A percentile compares a stretch with the other conserved stretches of the same genome.
These are phyloP conservation scores for Lycorma delicatula DNA, from an alignment of 1,140 invertebrate genomes.

Conservation along the genomic window DNA sequence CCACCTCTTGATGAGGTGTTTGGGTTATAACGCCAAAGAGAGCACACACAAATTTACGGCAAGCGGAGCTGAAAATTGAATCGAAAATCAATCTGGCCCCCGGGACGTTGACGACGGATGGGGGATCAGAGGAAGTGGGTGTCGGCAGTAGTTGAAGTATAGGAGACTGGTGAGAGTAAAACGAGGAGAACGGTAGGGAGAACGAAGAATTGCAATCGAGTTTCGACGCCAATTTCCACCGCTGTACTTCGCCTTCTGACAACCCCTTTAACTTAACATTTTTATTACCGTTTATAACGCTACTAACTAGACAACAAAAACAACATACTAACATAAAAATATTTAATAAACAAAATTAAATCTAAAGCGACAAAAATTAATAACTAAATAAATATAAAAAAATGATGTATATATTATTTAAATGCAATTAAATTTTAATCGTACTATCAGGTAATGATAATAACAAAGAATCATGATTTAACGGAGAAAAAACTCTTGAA, in stretches of 20 bases:
- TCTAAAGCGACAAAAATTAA: too few species aligned
- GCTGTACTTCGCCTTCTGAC: neutral
- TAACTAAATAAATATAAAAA: too few species aligned
- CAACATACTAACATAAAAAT: too few species aligned
- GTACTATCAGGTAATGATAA: too few species aligned
- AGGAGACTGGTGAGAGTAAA: neutral
- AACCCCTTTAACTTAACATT: neutral
- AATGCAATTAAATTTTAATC: too few species aligned
- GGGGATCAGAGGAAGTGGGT: neutral
- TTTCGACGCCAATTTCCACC: conserved; percentile 3
- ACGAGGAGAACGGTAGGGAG: neutral
- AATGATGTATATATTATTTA: too few species aligned
- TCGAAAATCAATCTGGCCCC: conserved; percentile 12
- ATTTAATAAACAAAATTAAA: too few species aligned
- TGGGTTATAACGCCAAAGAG: too few species aligned
- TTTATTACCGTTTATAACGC: conserved; percentile 3
- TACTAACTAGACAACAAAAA: too few species aligned
- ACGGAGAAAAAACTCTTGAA: too few species aligned
- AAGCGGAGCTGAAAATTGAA: conserved; percentile 11
- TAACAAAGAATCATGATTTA: too few species aligned
- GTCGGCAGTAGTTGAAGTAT: neutral
- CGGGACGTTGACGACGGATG: neutral
- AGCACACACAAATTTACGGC: conserved; percentile 10
- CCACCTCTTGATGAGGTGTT: too few species aligned
- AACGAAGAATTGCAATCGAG: conserved; percentile 5